phyloP scores from a whole-genome alignment of 2,888 invertebrate genomes.

The Drosophila conformis region DNA sequence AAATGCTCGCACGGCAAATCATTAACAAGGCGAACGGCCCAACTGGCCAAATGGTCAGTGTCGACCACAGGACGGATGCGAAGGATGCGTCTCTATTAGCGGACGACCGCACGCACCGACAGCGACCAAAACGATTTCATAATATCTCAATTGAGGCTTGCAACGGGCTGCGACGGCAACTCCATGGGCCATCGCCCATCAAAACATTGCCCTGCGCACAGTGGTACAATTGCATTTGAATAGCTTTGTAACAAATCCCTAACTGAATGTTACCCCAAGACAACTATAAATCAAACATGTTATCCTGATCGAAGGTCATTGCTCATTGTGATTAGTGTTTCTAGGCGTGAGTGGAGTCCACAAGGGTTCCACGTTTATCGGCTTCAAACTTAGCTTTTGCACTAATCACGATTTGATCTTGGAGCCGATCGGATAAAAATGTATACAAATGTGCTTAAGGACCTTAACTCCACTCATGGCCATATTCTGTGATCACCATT shows the following conservation, averaged over 20 bases:
- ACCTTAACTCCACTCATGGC: background rate
- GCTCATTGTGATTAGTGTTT: background rate
- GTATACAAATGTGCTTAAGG: background rate
- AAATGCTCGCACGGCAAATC: slow-evolving; percentile 79
- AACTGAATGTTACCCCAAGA: background rate
- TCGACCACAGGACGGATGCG: slow-evolving; percentile 19
- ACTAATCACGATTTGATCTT: background rate
- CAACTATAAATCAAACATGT: no score
- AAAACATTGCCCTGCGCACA: slow-evolving; percentile 42
- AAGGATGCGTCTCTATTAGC: slow-evolving; percentile 71
- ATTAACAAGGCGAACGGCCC: slow-evolving; percentile 74
- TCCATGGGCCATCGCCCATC: slow-evolving; percentile 56
- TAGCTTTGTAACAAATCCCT: background rate
- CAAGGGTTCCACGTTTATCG: background rate
- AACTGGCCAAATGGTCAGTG: slow-evolving; percentile 14
- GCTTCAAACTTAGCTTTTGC: background rate
- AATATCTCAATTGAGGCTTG: slow-evolving; percentile 74
- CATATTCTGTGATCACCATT: background rate
- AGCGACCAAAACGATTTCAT: slow-evolving; percentile 67
- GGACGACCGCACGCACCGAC: slow-evolving; percentile 73
- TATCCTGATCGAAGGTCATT: background rate
- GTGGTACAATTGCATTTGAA: slow-evolving; percentile 1
- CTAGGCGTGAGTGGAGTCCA: background rate
- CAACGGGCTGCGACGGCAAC: slow-evolving; percentile 17
- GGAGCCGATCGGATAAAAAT: background rate